A percentile compares a stretch with the other conserved stretches of the same genome.
Evolutionary conservation across 2,113 vertebrate species (phyloP).

Genomic region (Malaclemys terrapin): DNA sequence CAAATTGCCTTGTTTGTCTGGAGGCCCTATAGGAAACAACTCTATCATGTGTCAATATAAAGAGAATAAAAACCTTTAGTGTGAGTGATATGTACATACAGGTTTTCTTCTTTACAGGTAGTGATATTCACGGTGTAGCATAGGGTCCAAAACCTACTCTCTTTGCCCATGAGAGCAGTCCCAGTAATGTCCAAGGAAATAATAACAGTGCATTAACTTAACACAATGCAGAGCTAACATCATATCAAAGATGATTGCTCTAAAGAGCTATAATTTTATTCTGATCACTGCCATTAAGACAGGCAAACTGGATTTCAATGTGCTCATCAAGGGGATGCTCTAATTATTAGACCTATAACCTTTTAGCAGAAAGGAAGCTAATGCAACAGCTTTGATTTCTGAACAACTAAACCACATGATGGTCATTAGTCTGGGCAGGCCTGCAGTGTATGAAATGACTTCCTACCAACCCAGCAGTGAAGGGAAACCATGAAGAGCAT

Average conservation of each 20-base stretch:
- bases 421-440: slow-evolving; percentile 8
- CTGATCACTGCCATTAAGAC: neutral
- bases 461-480: slow-evolving; percentile 32
- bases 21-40: slow-evolving; percentile 5
- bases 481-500: neutral
- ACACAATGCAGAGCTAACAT: neutral
- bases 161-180: slow-evolving; percentile 30
- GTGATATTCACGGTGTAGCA: neutral
- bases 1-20: neutral
- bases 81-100: neutral
- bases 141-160: neutral
- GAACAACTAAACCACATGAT: slow-evolving; percentile 20
- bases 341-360: slow-evolving; percentile 49
- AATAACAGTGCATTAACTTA: neutral
- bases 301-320: slow-evolving; percentile 15
- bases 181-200: neutral
- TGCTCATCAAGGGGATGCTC: slow-evolving; percentile 3
- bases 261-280: slow-evolving; percentile 8
- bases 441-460: slow-evolving; percentile 34
- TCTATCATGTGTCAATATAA: neutral
- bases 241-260: neutral
- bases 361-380: slow-evolving; percentile 33
- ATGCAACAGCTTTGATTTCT: slow-evolving; percentile 11
- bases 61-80: neutral
- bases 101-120: slow-evolving; percentile 12